A percentile compares a stretch with the other conserved stretches of the same genome.
phyloP scores from a whole-genome alignment of 1,140 invertebrate genomes.

The Mactra quadrangularis region DNA sequence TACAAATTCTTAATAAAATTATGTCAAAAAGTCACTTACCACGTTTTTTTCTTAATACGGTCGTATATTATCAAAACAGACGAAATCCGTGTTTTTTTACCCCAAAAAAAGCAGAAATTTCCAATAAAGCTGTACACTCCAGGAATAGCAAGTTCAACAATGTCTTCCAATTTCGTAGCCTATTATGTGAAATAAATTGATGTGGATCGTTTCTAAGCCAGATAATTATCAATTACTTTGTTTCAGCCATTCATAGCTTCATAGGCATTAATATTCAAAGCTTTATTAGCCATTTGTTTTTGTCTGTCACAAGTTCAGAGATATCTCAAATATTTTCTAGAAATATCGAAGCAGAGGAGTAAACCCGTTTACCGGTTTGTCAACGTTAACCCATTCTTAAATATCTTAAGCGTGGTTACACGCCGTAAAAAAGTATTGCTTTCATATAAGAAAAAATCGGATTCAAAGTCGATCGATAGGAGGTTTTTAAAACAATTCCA shows the following conservation, averaged over 20 bases:
- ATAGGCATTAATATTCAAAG: conserved; percentile 37
- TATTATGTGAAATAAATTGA: conserved; percentile 32
- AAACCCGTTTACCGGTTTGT: too few relatives aligned
- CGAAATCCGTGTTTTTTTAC: neutral
- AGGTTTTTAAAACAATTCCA: too few relatives aligned
- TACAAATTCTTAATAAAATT: too few relatives aligned
- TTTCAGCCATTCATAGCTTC: conserved; percentile 16
- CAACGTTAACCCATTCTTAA: too few relatives aligned
- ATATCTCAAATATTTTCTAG: too few relatives aligned
- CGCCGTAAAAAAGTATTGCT: too few relatives aligned
- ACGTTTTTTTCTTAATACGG: too few relatives aligned
- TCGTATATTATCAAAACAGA: neutral
- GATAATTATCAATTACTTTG: conserved; percentile 33
- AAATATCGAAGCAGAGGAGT: too few relatives aligned
- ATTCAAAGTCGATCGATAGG: too few relatives aligned
- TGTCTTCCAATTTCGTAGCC: neutral
- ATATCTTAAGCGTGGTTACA: too few relatives aligned
- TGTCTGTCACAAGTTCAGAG: conserved; percentile 1
- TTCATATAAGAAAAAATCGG: too few relatives aligned
- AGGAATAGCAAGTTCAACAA: neutral
- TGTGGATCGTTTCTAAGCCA: neutral
- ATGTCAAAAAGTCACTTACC: too few relatives aligned
- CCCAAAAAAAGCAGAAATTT: neutral
- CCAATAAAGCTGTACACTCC: neutral
- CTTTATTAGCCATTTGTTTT: conserved; percentile 9